Conservation (phyloP, 1,140 invertebrate genomes). For the Sycophila sp. region DNA sequence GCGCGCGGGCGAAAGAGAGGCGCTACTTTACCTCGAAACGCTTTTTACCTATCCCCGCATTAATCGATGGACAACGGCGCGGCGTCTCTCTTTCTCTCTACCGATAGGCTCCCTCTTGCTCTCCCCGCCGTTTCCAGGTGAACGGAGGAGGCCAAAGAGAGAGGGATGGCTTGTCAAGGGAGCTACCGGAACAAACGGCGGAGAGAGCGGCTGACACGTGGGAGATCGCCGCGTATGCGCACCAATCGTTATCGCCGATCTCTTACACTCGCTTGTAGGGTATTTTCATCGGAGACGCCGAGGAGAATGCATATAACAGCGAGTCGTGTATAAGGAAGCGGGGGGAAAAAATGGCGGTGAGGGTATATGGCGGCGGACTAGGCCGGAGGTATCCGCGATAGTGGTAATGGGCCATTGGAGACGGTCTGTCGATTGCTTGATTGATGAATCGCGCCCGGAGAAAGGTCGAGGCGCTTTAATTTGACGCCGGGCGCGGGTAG, state of each 20-base stretch:
- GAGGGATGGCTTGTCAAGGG: not conserved
- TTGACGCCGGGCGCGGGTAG: not conserved
- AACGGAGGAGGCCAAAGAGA: not conserved
- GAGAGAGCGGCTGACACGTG: not conserved
- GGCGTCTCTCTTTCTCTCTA: conserved; percentile 10
- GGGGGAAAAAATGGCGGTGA: not conserved
- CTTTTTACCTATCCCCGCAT: conserved; percentile 42
- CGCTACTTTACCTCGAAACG: conserved; percentile 46
- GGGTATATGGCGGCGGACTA: no score
- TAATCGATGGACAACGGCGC: conserved; percentile 43
- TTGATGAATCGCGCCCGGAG: not conserved
- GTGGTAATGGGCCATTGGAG: not conserved
- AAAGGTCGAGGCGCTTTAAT: conserved; percentile 7
- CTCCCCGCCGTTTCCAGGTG: not conserved
- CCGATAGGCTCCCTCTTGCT: not conserved
- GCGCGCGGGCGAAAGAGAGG: not conserved
- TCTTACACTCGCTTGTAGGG: not conserved
- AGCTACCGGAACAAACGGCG: not conserved
- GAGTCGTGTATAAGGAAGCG: not conserved
- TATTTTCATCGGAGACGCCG: conserved; percentile 23
- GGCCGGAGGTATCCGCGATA: not conserved
- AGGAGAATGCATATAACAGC: conserved; percentile 3
- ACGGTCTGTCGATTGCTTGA: conserved; percentile 4
- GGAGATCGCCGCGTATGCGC: no score
- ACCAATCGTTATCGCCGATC: not conserved